Evolutionary conservation across 1,140 invertebrate species (phyloP).

Genomic region (Drosophila erecta): DNA sequence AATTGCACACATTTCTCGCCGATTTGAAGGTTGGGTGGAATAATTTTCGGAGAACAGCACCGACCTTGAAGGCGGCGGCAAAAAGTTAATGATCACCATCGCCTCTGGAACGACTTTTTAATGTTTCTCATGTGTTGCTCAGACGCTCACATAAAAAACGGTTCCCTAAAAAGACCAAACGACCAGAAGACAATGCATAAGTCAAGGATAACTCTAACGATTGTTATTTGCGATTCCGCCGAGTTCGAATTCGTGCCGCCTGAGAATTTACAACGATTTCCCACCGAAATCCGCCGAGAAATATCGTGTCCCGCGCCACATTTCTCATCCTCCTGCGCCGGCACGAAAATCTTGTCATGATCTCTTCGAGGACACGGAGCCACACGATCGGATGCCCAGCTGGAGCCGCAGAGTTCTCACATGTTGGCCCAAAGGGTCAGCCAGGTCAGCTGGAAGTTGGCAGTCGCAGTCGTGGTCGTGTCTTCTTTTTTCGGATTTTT

Average conservation of each 20-base stretch:
- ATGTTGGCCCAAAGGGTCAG: constrained; percentile 43
- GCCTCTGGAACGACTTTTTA: constrained; percentile 46
- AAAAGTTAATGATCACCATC: constrained; percentile 68
- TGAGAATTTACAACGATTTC: constrained; percentile 74
- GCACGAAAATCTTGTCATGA: constrained; percentile 84
- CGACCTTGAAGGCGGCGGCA: constrained; percentile 59
- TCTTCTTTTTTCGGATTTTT: constrained; percentile 13
- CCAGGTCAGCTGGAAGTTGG: constrained; percentile 33
- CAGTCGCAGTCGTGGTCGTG: constrained; percentile 27
- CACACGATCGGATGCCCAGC: constrained; percentile 57
- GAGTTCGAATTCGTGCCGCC: constrained; percentile 74
- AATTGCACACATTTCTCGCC: constrained; percentile 45
- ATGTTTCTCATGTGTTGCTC: constrained; percentile 58
- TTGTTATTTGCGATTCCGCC: constrained; percentile 16
- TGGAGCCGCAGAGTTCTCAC: constrained; percentile 37
- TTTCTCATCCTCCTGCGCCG: constrained; percentile 75
- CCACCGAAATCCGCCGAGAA: constrained; percentile 68
- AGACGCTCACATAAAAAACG: constrained; percentile 31
- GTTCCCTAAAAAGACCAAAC: constrained; percentile 30
- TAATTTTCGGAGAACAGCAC: not conserved
- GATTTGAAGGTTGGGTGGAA: constrained; percentile 31
- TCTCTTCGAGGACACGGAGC: constrained; percentile 64
- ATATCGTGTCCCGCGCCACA: constrained; percentile 75
- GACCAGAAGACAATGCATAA: constrained; percentile 33
- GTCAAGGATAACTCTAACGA: constrained; percentile 75